Conservation (phyloP, 2,797 vertebrate genomes). For the Crypturellus tataupa region DNA sequence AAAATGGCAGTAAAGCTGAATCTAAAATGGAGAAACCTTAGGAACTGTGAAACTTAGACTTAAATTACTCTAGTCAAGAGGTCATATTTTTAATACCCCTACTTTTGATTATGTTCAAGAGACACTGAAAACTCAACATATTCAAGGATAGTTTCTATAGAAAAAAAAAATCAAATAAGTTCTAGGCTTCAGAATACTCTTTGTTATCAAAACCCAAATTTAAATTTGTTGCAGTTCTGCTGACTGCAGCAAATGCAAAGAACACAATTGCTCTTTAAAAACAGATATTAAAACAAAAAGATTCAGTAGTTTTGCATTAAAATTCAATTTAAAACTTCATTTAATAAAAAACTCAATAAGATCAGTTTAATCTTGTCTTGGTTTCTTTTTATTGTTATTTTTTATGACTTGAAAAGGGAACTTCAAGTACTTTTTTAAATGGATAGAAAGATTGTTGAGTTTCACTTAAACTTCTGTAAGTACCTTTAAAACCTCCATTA, state of each 20-base stretch:
- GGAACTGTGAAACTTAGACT: not conserved
- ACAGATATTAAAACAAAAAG: not conserved
- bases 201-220: not conserved
- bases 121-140: not conserved
- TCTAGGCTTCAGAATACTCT: not conserved
- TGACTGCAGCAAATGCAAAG: constrained; percentile 12
- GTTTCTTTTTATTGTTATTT: constrained; percentile 58
- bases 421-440: constrained; percentile 57
- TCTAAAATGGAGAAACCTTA: not conserved
- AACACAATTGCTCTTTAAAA: constrained; percentile 9
- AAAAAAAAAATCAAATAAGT: not conserved
- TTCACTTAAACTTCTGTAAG: constrained; percentile 67
- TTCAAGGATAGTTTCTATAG: not conserved
- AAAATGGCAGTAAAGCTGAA: not conserved
- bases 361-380: constrained; percentile 15
- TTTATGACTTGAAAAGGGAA: constrained; percentile 54
- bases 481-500: constrained; percentile 68
- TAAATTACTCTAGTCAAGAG: not conserved
- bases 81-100: not conserved
- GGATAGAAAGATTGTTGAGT: constrained; percentile 28
- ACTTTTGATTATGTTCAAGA: not conserved
- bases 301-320: constrained; percentile 28
- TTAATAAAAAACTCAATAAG: not conserved
- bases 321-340: constrained; percentile 37
- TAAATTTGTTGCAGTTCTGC: not conserved